Evolutionary conservation across 2,888 invertebrate species (phyloP), one percentile per base, ranked within the genome.

Genomic region (Drosophila mercatorum): DNA sequence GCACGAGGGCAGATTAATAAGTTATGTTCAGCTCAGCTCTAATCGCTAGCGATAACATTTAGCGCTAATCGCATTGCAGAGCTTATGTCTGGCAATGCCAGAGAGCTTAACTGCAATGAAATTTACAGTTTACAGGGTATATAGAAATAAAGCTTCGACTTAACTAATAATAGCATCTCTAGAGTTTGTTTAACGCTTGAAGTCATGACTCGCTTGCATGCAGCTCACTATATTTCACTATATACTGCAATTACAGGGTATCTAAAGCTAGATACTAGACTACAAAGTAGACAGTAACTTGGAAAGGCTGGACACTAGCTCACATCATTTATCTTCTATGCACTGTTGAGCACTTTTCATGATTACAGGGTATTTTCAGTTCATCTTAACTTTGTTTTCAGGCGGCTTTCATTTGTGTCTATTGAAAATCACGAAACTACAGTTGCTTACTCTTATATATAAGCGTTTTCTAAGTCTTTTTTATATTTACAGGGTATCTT

Each of bases 1-100:
- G 8, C 17, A 49, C 72, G 62, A 59, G 76, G 80, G 80, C 8
- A 17, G 38, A 11, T 43, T 38, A 22, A 58, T 38, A 53, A 28
- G 26, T 52, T 38, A 5, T 38, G 10, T 22, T 22, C 12, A 5
- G 28, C 28, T 28, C 28, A 28, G 28, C 28, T 28, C 28, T 22
- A 22, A 22, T 22, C 22, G 22, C 22, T 17, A 17, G 17, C 17
- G 17, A 17, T 17, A 17, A 17, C 28, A 28, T 28, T 28, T 28
- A 28, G 28, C 28, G 2, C 28, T 22, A 22, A 22, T 22, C 22
- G 22, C 22, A 22, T 22, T 22, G 2, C 22, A 28, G 28, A 28
- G 43, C 43, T 41, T n/a, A 41, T n/a, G n/a, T 41, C 17, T 4
- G 10, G 0, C 17, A 22, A 8, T 41, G n/a, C 2, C 41, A n/a